Evolutionary conservation across 2,888 invertebrate species (phyloP), one percentile per base, ranked within the genome.

Genomic region (Abrostola tripartita): DNA sequence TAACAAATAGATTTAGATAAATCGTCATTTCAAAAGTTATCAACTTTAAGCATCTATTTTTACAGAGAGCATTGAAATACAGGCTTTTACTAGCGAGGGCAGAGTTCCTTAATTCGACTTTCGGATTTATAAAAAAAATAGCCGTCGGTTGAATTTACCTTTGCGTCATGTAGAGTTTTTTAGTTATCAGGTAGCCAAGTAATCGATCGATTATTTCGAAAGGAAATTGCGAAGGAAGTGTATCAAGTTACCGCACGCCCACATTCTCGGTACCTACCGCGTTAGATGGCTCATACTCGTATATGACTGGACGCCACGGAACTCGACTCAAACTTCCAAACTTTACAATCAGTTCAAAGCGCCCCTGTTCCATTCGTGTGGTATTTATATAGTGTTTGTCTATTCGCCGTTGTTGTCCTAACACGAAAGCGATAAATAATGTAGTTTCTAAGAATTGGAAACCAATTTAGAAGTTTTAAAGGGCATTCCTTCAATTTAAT

Each of bases 211-310:
- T 53, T 36, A 59, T 41, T 68, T 60, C 14, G 37, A 52, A 52
- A 52, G 65, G 52, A 61, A 77, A 73, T 78, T 74, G 59, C 58
- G 53, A 65, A 67, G 57, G 69, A 66, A 65, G 59, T 69, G 69
- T 66, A 78, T 63, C 53, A 55, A 55, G 62, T 64, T 62, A 61
- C 66, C 53, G 42, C 40, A 49, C 62, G 51, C 64, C 63, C 52
- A 62, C 58, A 56, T 65, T 65, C 44, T 47, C 42, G 41, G 47
- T 42, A 52, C 40, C 38, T 51, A 54, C 37, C 51, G 40, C 54
- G 49, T 65, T 42, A 60, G 42, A 49, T 37, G 49, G 44, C 50
- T 36, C 49, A 44, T 67, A 51, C 50, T 67, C 52, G 36, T n/a
- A 37, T 35, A 51, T 40, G 51, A 53, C 49, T 40, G 41, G 37